These are phyloP conservation scores for Glaucopsyche alexis DNA, from an alignment of 2,888 invertebrate species.

Conservation along the genomic window DNA sequence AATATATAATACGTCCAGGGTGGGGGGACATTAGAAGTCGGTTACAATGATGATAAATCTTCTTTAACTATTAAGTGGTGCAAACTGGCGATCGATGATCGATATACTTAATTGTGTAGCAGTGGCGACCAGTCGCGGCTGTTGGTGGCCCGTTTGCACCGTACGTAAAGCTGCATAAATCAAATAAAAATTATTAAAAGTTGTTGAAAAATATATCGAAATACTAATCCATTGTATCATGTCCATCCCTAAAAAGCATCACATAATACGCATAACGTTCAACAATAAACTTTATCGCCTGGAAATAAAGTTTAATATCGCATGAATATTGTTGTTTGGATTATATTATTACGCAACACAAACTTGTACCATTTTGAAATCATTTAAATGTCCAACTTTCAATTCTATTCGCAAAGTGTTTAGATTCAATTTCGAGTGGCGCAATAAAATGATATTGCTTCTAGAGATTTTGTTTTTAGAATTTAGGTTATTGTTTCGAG, in stretches of 20 bases:
- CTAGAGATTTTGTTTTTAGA: constrained; percentile 17
- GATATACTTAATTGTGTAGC: no score
- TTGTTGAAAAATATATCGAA: neutral
- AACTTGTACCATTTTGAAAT: constrained; percentile 5
- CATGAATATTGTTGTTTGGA: constrained; percentile 17
- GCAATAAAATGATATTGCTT: constrained; percentile 6
- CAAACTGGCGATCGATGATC: no score
- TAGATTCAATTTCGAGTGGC: constrained; percentile 33
- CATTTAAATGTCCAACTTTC: constrained; percentile 18
- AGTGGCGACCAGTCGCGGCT: no score
- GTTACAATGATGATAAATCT: no score
- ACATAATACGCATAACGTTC: neutral
- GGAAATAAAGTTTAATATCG: constrained; percentile 20
- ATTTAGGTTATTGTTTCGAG: constrained; percentile 19
- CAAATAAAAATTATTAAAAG: neutral
- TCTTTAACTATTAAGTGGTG: no score
- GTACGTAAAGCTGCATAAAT: no score
- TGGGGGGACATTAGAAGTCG: no score
- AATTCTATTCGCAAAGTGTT: constrained; percentile 33
- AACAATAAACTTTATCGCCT: constrained; percentile 8
- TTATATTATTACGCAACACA: constrained; percentile 13
- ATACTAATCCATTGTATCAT: neutral
- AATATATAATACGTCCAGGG: no score
- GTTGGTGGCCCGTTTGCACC: no score
- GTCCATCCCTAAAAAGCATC: neutral